Percentiles rank a stretch among this genome's conserved stretches.
Evolutionary conservation across 2,888 invertebrate genomes (phyloP).

Genomic region (Caenorhabditis sp.): DNA sequence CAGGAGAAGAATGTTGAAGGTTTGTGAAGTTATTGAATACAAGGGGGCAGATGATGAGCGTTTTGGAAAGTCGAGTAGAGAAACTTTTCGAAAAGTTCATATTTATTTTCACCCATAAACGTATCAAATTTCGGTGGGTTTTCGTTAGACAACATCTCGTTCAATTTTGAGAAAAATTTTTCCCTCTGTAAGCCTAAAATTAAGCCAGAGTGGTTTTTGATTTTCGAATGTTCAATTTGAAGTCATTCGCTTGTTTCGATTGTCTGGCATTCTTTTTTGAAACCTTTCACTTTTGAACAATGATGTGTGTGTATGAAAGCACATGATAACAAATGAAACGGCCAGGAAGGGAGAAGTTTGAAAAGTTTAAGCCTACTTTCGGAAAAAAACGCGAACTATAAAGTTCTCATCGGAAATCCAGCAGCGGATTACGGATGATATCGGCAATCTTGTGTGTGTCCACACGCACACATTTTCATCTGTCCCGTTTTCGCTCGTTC

Average conservation of each 20-base stretch:
- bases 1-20: slow-evolving; percentile 65
- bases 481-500: slow-evolving; percentile 16
- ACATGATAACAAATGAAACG: background rate
- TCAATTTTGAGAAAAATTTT: background rate
- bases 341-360: background rate
- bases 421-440: slow-evolving; percentile 24
- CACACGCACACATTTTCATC: slow-evolving; percentile 5
- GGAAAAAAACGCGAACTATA: slow-evolving; percentile 4
- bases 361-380: background rate
- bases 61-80: background rate
- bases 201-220: too few species aligned
- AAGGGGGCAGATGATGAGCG: background rate
- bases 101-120: background rate
- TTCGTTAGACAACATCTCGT: background rate
- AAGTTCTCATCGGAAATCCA: slow-evolving; percentile 27
- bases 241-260: background rate
- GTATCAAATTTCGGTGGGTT: background rate
- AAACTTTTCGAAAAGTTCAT: background rate
- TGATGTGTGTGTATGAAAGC: background rate
- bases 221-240: background rate
- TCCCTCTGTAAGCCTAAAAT: too few species aligned
- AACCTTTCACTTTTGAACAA: background rate
- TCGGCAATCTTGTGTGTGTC: slow-evolving; percentile 21
- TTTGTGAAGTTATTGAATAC: slow-evolving; percentile 14
- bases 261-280: background rate